Evolutionary conservation across 2,888 invertebrate genomes (phyloP).

Genomic region (Resseliella maxima): DNA sequence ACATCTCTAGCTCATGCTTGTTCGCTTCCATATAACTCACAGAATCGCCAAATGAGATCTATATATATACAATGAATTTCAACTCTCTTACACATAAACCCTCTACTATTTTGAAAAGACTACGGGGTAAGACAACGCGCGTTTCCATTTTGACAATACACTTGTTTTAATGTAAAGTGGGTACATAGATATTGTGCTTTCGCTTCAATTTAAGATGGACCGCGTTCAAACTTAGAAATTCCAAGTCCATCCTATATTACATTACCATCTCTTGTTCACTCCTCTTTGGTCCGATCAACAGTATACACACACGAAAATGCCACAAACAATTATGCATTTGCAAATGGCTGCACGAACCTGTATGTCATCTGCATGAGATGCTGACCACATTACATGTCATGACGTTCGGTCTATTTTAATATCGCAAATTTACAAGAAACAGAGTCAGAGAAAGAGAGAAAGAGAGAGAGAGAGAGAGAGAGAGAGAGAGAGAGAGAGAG

Average conservation of each 20-base stretch:
- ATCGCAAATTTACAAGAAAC: background rate
- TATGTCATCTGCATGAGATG: conserved; percentile 15
- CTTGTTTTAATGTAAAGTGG: conserved; percentile 40
- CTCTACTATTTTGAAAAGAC: background rate
- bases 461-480: no score
- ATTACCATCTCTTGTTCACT: background rate
- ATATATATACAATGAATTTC: background rate
- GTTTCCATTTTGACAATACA: background rate
- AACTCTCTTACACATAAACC: background rate
- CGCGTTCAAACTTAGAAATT: conserved; percentile 42
- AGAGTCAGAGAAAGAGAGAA: no score
- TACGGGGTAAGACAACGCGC: background rate
- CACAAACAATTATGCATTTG: conserved; percentile 46
- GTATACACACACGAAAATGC: background rate
- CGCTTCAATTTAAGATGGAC: conserved; percentile 46
- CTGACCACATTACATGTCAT: conserved; percentile 48
- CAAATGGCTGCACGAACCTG: conserved; percentile 26
- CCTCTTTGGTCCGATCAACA: background rate
- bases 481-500: no score
- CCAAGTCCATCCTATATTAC: background rate
- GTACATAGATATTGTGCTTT: conserved; percentile 19
- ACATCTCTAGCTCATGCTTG: background rate
- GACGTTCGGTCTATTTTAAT: conserved; percentile 2
- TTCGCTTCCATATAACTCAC: background rate
- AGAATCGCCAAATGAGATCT: conserved; percentile 22